Evolutionary conservation across 2,888 invertebrate species (phyloP), one percentile per base, ranked within the genome.

Genomic region (Zelleria hepariella): DNA sequence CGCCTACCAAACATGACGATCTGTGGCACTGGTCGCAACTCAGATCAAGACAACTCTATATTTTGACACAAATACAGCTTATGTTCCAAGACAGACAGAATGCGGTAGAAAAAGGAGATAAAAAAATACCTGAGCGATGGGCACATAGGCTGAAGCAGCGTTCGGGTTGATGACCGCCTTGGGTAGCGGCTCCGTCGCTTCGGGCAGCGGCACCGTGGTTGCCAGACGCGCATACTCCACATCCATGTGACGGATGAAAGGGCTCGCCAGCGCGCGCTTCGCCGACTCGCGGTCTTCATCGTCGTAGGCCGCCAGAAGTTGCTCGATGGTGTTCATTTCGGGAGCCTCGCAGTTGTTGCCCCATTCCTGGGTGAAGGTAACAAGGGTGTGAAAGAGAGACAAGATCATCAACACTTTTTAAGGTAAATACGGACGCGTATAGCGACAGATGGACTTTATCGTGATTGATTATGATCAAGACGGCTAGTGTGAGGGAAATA

Each of bases 191-290:
- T 80, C 82, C 3, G 80, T 68, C 0, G 70, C 75, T 61, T 82
- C 78, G 0, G 86, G 86, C 61, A 86, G 66, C 0, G 80, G 82
- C 2, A 87, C 68, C 3, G 64, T 63, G 8, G 67, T 63, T 0
- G 86, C 84, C 27, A 87, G 67, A 64, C 94, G 91, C 0, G 96
- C 91, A 75, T 96, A 97, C 75, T 97, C 97, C 6, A 96, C 94
- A 77, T 97, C 97, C 96, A 97, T 96, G 75, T 95, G 95, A 64
- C 95, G 93, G 59, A 97, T 96, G 77, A 97, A 97, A 0, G 97
- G 94, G 65, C 93, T 93, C 61, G 92, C 91, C 1, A 97, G 84
- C 0, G 96, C 96, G 52, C 90, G 82, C 66, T 91, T 90, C 0
- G 95, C 95, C n/a, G 91, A 85, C 52, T 96, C 95, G 0, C 94